These are phyloP conservation scores for Drosophila setosimentum DNA, from an alignment of 2,888 invertebrate genomes.

Conservation along the genomic window DNA sequence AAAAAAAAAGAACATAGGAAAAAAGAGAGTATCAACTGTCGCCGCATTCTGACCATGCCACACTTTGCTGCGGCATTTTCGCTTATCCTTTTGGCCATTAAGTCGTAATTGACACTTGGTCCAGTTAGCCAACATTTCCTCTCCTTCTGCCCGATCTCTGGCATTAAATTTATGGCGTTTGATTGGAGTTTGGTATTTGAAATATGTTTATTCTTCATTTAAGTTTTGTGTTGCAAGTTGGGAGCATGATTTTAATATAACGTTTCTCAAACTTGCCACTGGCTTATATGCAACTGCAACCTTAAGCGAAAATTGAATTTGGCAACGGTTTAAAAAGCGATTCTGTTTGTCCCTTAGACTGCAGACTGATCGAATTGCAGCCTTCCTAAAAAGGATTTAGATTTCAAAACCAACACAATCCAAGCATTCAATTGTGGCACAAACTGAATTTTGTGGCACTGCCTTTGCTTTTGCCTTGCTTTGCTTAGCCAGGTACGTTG, in stretches of 20 bases:
- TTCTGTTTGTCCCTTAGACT: neutral
- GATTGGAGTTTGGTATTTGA: neutral
- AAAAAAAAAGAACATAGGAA: neutral
- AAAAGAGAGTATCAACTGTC: slow-evolving; percentile 34
- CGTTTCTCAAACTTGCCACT: neutral
- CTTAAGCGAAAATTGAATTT: neutral
- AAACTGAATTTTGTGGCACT: slow-evolving; percentile 49
- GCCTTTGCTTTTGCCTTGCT: slow-evolving; percentile 42
- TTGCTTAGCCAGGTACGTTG: slow-evolving; percentile 29
- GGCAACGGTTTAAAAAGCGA: neutral
- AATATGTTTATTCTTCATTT: neutral
- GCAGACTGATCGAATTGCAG: neutral
- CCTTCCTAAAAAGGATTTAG: neutral
- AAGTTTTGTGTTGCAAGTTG: neutral
- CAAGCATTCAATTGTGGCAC: slow-evolving; percentile 29
- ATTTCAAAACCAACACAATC: slow-evolving; percentile 23
- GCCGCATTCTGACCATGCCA: slow-evolving; percentile 65
- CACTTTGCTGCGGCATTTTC: slow-evolving; percentile 79
- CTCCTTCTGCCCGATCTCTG: slow-evolving; percentile 1
- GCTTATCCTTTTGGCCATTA: slow-evolving; percentile 80
- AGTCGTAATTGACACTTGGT: slow-evolving; percentile 77
- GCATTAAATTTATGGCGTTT: neutral
- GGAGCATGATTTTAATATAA: neutral
- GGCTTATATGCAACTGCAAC: neutral
- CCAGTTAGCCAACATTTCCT: slow-evolving; percentile 44